Conservation (phyloP, 2,888 invertebrate species). For the Flabesymbios commensalis region DNA sequence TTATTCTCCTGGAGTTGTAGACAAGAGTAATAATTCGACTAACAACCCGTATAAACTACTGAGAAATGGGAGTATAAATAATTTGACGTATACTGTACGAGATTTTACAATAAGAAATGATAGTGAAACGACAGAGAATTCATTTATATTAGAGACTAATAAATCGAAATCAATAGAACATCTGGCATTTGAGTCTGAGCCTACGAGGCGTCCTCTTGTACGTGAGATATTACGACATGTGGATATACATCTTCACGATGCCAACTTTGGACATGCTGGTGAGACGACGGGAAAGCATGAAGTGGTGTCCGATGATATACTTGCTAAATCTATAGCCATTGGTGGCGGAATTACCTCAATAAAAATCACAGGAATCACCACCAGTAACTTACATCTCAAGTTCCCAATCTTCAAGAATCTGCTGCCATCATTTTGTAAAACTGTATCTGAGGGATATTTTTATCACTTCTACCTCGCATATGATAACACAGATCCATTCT, state of each 20-base stretch:
- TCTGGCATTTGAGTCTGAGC: too few species aligned
- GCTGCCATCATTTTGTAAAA: slow-evolving; percentile 33
- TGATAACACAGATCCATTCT: slow-evolving; percentile 26
- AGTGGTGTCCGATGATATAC: background rate
- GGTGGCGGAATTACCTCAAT: slow-evolving; percentile 27
- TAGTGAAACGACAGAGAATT: too few species aligned
- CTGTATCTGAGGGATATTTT: slow-evolving; percentile 15
- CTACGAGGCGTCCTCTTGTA: too few species aligned
- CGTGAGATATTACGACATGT: too few species aligned
- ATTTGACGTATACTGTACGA: too few species aligned
- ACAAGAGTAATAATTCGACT: too few species aligned
- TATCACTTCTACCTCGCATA: slow-evolving; percentile 35
- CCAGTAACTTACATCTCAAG: slow-evolving; percentile 6
- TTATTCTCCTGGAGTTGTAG: too few species aligned
- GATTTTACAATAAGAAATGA: too few species aligned
- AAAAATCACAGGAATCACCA: background rate
- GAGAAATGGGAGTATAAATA: too few species aligned
- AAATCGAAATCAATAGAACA: too few species aligned
- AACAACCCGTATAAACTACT: too few species aligned
- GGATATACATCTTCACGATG: background rate
- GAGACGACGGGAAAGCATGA: background rate
- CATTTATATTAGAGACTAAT: too few species aligned
- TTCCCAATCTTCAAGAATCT: slow-evolving; percentile 26
- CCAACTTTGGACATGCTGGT: background rate
- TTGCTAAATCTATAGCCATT: slow-evolving; percentile 17